Base-by-base conservation (phyloP, 2,797 vertebrate genomes). In the Esox lucius region DNA sequence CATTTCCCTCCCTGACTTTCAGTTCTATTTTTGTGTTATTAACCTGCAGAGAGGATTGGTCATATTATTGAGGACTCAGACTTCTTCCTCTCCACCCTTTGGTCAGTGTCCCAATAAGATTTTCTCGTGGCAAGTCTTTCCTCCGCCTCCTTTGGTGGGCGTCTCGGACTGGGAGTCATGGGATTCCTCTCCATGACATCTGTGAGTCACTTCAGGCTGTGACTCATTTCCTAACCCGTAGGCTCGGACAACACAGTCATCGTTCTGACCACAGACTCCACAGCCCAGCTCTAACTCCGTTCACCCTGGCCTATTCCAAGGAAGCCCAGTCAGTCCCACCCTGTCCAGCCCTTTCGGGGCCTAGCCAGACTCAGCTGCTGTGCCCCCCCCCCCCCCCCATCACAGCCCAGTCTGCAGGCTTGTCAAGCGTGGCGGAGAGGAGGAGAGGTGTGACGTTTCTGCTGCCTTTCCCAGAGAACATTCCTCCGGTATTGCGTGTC, bases 111-210 rank as follows among this genome's bases (percentile, higher is more conserved):
- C 22, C 56, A 59, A 3, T 59, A 4, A 61, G 24, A 9, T 8
- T 4, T 67, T 33, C 17, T 19, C 17, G 28, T 31, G 26, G 62
- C 26, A 31, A 8, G 28, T 31, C 62, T 31, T 17, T 64, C 31
- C 28, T 9, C 17, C 28, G 22, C 48, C 46, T 70, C 75, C 74
- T 46, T 87, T 85, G 85, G 85, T 81, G 79, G 80, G 72, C 74
- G 66, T 84, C 67, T 88, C 22, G 19, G 84, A 88, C 75, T 78
- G 84, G 81, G 82, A 74, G 80, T 78, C 71, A 75, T 11, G 72
- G 83, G 78, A 70, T 90, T 91, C 19, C 89, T 86, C 82, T 78
- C 65, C 71, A 59, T 90, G 90, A 91, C 72, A 83, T 87, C 84
- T 83, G 79, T 90, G 80, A 86, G 84, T 80, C 84, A 76, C 82